A percentile compares a stretch with the other conserved stretches of the same genome.
phyloP scores from a whole-genome alignment of 2,113 vertebrate species.

The Neolamprologus modestus region DNA sequence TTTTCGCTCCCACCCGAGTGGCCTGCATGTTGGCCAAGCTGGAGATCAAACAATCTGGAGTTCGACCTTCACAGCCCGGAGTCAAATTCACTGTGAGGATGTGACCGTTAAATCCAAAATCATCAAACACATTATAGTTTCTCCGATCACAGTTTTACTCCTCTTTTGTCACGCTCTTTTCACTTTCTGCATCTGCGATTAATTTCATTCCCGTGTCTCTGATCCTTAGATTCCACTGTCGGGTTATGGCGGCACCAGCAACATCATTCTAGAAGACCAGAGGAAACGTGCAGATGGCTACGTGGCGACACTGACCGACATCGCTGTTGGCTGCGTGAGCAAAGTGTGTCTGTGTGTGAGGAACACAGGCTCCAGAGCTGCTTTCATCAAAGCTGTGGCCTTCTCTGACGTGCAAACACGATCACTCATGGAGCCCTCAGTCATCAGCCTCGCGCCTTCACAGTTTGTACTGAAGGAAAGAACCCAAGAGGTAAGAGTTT shows the following conservation, averaged over 20 bases:
- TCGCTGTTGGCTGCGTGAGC: conserved; percentile 66
- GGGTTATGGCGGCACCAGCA: conserved; percentile 92
- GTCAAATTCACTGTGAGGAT: conserved; percentile 90
- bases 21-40: conserved; percentile 92
- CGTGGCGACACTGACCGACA: conserved; percentile 67
- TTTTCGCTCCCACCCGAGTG: conserved; percentile 88
- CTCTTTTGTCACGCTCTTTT: not conserved
- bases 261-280: conserved; percentile 86
- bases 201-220: not conserved
- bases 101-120: not conserved
- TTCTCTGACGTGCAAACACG: conserved; percentile 74
- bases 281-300: conserved; percentile 82
- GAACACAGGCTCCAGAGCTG: conserved; percentile 89
- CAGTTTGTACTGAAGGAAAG: conserved; percentile 91
- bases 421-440: conserved; percentile 67
- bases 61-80: conserved; percentile 77
- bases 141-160: not conserved
- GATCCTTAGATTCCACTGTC: conserved; percentile 83
- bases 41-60: conserved; percentile 91
- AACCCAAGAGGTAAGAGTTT: conserved; percentile 75
- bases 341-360: conserved; percentile 76
- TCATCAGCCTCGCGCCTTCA: conserved; percentile 81
- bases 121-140: not conserved
- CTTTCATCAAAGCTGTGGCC: conserved; percentile 84
- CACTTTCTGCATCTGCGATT: not conserved